Percentiles rank a stretch among this genome's conserved stretches.
phyloP scores from a whole-genome alignment of 2,888 invertebrate genomes.

The Clitarchus hookeri region DNA sequence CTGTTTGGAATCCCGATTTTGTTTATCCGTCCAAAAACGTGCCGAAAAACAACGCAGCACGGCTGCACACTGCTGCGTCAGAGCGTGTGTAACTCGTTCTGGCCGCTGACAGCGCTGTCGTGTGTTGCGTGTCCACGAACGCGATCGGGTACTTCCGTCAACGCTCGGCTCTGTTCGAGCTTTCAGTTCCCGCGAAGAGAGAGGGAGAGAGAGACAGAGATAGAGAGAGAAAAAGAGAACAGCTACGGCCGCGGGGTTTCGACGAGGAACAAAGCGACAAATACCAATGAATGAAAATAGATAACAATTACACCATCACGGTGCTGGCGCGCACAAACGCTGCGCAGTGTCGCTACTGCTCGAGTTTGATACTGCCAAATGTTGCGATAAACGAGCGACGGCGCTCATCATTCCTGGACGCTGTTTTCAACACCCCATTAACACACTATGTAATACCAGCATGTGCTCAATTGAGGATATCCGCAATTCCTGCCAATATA shows the following conservation, averaged over 20 bases:
- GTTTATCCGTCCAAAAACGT: background rate
- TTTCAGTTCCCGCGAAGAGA: background rate
- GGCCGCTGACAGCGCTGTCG: background rate
- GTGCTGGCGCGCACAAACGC: background rate
- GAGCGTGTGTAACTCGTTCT: slow-evolving; percentile 7
- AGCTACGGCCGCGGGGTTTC: background rate
- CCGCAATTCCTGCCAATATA: slow-evolving; percentile 14
- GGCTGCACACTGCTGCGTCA: background rate
- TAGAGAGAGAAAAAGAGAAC: background rate
- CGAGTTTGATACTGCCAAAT: background rate
- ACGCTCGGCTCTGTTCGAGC: background rate
- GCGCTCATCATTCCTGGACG: background rate
- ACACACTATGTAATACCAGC: background rate
- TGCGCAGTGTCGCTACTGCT: background rate
- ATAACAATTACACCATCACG: background rate
- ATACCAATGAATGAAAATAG: background rate
- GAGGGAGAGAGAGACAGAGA: background rate
- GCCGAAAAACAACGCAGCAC: background rate
- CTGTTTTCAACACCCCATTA: background rate
- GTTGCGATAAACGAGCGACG: background rate
- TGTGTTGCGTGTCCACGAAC: background rate
- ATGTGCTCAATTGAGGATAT: slow-evolving; percentile 14
- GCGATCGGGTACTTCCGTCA: background rate
- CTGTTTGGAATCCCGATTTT: background rate
- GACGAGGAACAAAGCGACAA: background rate